These are phyloP conservation scores for Lycopodina hypogea DNA, from an alignment of 37 sponge, comb jelly and placozoan genomes.

Conservation along the genomic window DNA sequence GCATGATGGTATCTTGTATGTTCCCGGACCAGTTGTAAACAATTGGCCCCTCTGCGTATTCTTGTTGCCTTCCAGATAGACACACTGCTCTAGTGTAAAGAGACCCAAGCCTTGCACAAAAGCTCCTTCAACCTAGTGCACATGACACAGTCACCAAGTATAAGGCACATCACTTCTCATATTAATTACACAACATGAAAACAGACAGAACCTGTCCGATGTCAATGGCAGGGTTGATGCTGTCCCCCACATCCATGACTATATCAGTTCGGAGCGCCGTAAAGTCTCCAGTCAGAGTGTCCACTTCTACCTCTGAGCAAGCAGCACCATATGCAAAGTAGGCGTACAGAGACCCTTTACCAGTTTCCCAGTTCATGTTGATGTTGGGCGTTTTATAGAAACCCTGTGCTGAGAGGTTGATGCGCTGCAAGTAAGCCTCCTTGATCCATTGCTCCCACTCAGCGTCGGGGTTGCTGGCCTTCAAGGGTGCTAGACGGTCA, in stretches of 20 bases:
- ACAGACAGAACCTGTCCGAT: constrained; percentile 64
- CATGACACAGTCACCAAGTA: too few species aligned
- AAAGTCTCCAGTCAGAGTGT: constrained; percentile 74
- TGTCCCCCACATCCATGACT: constrained; percentile 80
- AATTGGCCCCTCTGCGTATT: constrained; percentile 43
- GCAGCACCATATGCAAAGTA: constrained; percentile 78
- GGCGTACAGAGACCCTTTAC: constrained; percentile 45
- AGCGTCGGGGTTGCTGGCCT: constrained; percentile 47
- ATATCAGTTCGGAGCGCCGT: constrained; percentile 61
- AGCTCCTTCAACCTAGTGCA: constrained; percentile 66
- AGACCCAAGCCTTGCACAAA: constrained; percentile 77
- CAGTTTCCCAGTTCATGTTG: constrained; percentile 55
- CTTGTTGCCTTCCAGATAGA: constrained; percentile 54
- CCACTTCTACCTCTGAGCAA: constrained; percentile 78
- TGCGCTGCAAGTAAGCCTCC: constrained; percentile 61
- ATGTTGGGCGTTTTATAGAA: constrained; percentile 51
- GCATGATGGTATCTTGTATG: constrained; percentile 79
- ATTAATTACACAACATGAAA: background rate
- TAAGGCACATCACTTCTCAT: background rate
- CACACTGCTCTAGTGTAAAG: constrained; percentile 69
- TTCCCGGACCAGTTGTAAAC: constrained; percentile 72
- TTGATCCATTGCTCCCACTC: constrained; percentile 78
- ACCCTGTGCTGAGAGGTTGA: constrained; percentile 82
- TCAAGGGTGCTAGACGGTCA: constrained; percentile 59
- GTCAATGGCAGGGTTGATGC: constrained; percentile 87